Percentiles rank a stretch among this genome's conserved stretches.
These are phyloP conservation scores for Lasaia peninsularis DNA, from an alignment of 1,140 invertebrate species.

Conservation along the genomic window DNA sequence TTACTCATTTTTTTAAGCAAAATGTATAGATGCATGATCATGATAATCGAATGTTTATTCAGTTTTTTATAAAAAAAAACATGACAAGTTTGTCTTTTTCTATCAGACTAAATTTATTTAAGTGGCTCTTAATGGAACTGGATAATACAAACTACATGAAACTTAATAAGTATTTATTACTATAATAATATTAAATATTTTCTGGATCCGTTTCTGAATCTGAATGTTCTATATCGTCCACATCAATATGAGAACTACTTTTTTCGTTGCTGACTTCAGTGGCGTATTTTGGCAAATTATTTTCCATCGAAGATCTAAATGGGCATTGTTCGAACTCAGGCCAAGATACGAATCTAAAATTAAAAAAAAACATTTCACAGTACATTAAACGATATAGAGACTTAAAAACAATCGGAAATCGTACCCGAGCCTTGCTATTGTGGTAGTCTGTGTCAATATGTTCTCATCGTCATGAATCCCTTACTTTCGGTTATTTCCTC, in stretches of 20 bases:
- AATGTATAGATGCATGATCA: no score
- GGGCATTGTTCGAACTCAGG: conserved; percentile 79
- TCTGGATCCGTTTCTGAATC: conserved; percentile 44
- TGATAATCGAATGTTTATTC: no score
- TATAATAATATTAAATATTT: conserved; percentile 5
- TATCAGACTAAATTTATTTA: no score
- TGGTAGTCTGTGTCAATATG: no score
- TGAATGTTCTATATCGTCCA: conserved; percentile 28
- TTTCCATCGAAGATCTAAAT: conserved; percentile 78
- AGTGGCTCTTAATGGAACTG: neutral
- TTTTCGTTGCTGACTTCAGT: conserved; percentile 46
- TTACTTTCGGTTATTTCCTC: no score
- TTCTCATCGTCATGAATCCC: no score
- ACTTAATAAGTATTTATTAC: conserved; percentile 7
- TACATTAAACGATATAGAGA: no score
- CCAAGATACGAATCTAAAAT: conserved; percentile 76
- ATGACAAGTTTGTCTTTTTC: no score
- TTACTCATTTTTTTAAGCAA: no score
- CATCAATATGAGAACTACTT: conserved; percentile 44
- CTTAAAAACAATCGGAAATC: no score
- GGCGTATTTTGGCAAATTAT: conserved; percentile 62
- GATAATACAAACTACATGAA: neutral
- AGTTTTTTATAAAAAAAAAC: no score
- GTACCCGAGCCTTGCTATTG: no score
- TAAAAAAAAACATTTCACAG: conserved; percentile 8